Evolutionary conservation across 2,113 vertebrate species (phyloP).

Genomic region (Esox niger): DNA sequence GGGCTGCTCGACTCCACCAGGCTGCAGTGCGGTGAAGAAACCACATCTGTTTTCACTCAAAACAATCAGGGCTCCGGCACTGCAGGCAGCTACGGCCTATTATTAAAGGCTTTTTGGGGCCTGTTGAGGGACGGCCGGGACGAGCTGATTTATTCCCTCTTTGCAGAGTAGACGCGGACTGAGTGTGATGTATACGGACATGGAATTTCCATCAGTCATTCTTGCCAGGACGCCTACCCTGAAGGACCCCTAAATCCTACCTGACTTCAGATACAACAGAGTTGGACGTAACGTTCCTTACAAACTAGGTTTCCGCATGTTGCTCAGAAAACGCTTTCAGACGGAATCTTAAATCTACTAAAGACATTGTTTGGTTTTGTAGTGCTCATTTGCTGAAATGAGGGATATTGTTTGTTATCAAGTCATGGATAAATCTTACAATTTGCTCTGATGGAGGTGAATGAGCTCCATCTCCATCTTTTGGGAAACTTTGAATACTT

Average conservation of each 20-base stretch:
- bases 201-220: conserved; percentile 72
- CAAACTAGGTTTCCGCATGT: too few relatives aligned
- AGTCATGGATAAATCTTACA: too few relatives aligned
- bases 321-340: too few relatives aligned
- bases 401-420: too few relatives aligned
- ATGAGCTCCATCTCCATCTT: too few relatives aligned
- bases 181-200: conserved; percentile 64
- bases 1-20: conserved; percentile 15
- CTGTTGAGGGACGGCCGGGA: conserved; percentile 60
- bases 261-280: conserved; percentile 22
- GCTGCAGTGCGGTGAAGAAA: background rate
- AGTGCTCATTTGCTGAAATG: too few relatives aligned
- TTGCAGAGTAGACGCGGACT: conserved; percentile 51
- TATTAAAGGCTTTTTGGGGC: conserved; percentile 74
- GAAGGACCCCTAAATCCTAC: conserved; percentile 37
- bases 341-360: too few relatives aligned
- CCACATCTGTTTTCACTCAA: conserved; percentile 80
- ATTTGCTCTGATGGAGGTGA: conserved; percentile 11
- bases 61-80: conserved; percentile 69
- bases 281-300: conserved; percentile 13
- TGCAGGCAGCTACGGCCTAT: conserved; percentile 66
- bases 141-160: conserved; percentile 61
- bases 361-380: too few relatives aligned
- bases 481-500: conserved; percentile 32
- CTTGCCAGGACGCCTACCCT: conserved; percentile 48